phyloP scores from a whole-genome alignment of 2,888 invertebrate genomes.

The Cataglyphis albicans region DNA sequence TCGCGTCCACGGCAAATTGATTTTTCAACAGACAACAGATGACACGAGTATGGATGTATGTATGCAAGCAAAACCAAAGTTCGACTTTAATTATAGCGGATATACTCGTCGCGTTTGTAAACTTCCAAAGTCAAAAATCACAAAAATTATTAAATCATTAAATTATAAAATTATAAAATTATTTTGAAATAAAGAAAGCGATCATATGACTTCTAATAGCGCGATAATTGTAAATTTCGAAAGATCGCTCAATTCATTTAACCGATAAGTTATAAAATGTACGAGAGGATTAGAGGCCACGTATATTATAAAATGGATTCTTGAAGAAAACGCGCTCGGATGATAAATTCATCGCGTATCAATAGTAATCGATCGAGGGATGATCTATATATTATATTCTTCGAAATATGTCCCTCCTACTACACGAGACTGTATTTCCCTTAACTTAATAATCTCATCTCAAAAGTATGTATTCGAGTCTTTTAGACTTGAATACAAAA shows the following conservation, averaged over 20 bases:
- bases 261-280: constrained; percentile 4
- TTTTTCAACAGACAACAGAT: neutral
- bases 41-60: neutral
- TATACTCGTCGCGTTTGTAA: neutral
- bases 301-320: neutral
- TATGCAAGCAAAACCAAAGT: neutral
- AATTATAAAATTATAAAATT: no score
- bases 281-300: constrained; percentile 26
- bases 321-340: constrained; percentile 14
- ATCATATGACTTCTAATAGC: neutral
- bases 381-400: constrained; percentile 24
- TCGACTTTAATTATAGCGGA: neutral
- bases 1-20: neutral
- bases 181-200: neutral
- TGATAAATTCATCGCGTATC: constrained; percentile 12
- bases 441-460: neutral
- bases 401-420: neutral
- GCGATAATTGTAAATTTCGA: constrained; percentile 3
- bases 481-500: neutral
- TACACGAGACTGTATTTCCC: neutral
- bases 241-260: constrained; percentile 21
- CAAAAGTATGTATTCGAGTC: neutral
- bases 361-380: neutral
- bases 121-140: neutral
- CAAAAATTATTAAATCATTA: neutral